Evolutionary conservation across 2,797 vertebrate genomes (phyloP), one percentile per base, ranked within the genome.

Genomic region (Sibirionetta formosa): DNA sequence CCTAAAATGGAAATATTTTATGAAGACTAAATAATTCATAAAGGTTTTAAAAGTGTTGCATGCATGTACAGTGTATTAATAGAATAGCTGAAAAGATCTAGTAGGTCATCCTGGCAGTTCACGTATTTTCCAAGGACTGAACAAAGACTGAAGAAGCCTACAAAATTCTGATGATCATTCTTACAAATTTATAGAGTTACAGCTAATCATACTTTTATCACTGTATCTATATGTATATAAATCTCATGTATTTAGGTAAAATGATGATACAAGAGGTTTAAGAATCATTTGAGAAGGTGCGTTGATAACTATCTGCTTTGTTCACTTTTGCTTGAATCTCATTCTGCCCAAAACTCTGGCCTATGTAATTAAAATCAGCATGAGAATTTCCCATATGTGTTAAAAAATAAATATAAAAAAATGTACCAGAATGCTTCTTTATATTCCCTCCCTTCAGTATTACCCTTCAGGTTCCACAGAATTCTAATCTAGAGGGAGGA

Each of bases 1-100:
- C 31, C 14, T 69, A 93, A 82, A 91, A 76, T 44, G 8, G 44
- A 90, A 93, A 84, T 53, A 88, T 65, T 90, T 94, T 26, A 72
- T 7, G 14, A 79, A 61, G 38, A 82, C 56, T 85, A 92, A 93
- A 85, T 69, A 79, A 73, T 69, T 79, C 13, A 73, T n/a, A 79
- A 61, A 71, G 54, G 26, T 35, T 76, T 20, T 17, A n/a, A 64
- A 94, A 66, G 2, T 35, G 23, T 53, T 56, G 40, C 10, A 24
- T 1, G 4, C 10, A 36, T 35, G 17, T 78, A 40, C 5, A 66
- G 6, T 0, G 1, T 36, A 48, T 82, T 83, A 65, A 91, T 22
- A 82, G 50, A 77, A 60, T 0, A 84, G 42, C 23, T 73, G 38
- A 82, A 31, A 92, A 23, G 5, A 63, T 6, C 1, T 33, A 42